Base-by-base conservation (phyloP, 1,140 invertebrate species). In the Zaprionus africanus region DNA sequence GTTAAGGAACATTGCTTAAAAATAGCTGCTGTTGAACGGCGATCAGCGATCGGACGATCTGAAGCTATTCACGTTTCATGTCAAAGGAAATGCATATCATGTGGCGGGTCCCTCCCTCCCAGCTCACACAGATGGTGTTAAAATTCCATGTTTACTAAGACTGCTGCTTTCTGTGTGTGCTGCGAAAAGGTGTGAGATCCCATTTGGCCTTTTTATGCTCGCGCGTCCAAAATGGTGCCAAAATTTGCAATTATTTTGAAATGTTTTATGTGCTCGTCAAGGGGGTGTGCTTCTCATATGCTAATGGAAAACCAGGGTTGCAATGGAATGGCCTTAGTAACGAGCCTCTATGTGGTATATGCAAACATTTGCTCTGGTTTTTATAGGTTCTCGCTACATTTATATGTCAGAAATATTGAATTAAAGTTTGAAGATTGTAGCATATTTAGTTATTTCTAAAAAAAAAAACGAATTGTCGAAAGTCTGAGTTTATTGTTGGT, bases 1-100 rank as follows among this genome's bases (percentile, higher is more conserved):
- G 81, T 85, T 79, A 81, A 74, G 81, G 85, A 88, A 78, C 82
- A 19, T 43, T 79, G 66, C 85, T 88, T 88, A 79, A 82, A 88
- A 88, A 85, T 88, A 87, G 79, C 72, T 58, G 24, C 24, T n/a
- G 28, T 17, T 54, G 46, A 63, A 34, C 19, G 19, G 9, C 46
- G 31, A 34, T 11, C 31, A 11, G 31, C 7, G 19, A 38, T 36
- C 49, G 31, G 24, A 38, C 62, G 28, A 54, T 41, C 13, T 43
- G 13, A 12, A 67, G 54, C 46, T 28, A 69, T 58, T 70, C 74
- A 65, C 74, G 68, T 71, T 69, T 59, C 74, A 28, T 60, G 24
- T 56, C 41, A 69, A 63, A 19, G 28, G 13, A 31, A 36, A 41
- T 51, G 51, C 51, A 38, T 36, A 79, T 86, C 79, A 82, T 82